Conservation (phyloP, 2,797 vertebrate genomes). For the Syngnathus rostellatus region DNA sequence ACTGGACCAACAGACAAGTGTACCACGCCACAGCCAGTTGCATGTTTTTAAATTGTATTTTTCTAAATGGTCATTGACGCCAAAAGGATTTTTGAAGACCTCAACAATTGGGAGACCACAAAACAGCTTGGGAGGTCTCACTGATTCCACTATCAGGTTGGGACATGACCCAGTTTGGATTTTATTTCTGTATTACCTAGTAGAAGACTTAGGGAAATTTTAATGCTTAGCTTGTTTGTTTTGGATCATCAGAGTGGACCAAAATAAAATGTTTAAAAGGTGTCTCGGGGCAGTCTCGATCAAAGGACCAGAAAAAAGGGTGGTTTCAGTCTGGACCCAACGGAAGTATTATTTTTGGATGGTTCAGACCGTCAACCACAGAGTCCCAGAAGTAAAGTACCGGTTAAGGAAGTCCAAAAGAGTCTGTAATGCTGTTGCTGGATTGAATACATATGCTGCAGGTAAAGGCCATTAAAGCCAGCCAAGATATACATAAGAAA, state of each 20-base stretch:
- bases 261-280: background rate
- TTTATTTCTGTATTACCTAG: background rate
- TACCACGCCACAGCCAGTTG: background rate
- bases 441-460: background rate
- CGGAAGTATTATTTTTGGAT: constrained; percentile 1
- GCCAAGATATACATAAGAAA: constrained; percentile 26
- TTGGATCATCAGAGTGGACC: background rate
- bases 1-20: background rate
- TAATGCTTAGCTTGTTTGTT: background rate
- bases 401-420: constrained; percentile 1
- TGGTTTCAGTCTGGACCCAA: background rate
- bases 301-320: background rate
- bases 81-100: background rate
- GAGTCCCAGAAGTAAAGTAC: background rate
- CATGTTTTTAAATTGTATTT: background rate
- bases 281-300: background rate
- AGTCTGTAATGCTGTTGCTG: background rate
- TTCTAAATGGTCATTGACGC: background rate
- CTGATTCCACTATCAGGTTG: background rate
- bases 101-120: background rate
- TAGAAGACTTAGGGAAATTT: background rate
- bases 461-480: constrained; percentile 13
- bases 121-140: background rate
- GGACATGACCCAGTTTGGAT: background rate
- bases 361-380: background rate